Evolutionary conservation across 2,797 vertebrate genomes (phyloP), one percentile per base, ranked within the genome.

Genomic region (Danio tinwini): DNA sequence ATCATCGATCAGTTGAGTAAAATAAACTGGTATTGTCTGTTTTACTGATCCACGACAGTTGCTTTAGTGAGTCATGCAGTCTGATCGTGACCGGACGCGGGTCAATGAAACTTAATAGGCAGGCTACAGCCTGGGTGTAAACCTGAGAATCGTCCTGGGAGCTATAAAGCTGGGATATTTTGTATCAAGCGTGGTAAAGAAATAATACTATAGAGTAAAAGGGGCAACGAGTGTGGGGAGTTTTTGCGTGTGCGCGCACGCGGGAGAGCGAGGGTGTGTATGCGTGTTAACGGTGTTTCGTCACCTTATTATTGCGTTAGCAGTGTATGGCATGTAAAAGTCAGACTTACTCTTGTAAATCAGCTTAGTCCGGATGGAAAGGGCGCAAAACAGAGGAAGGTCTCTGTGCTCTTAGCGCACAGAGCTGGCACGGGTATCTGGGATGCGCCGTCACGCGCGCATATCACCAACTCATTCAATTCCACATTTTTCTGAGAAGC

Each of bases 81-180:
- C 37, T 52, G 56, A 62, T 78, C 76, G 67, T 73, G 71, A 73
- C 44, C 71, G 64, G 21, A 50, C 56, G 55, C 44, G 44, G 65
- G 29, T 78, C 53, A 69, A 44, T 69, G 44, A 78, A 78, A 78
- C 64, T 69, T 78, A 73, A 73, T 73, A 73, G 71, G 71, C 11
- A 58, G 42, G 19, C 21, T 59, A 19, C 37, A 76, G 63, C 42
- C 39, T 45, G 40, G 45, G 50, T 44, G 40, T 56, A 69, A 78
- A 69, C 64, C 53, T 5, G 29, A 59, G 56, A 78, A 78, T 17
- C 29, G 1, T 29, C 39, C 10, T 17, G 19, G 71, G 71, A 29
- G 49, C 49, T 55, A 44, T 76, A 45, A 44, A 55, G 39, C 53
- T 7, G 52, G 13, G 17, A 14, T 68, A 47, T 17, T 63, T 14